Evolutionary conservation across 2,888 invertebrate genomes (phyloP).

Genomic region (Lampropteryx suffumata): DNA sequence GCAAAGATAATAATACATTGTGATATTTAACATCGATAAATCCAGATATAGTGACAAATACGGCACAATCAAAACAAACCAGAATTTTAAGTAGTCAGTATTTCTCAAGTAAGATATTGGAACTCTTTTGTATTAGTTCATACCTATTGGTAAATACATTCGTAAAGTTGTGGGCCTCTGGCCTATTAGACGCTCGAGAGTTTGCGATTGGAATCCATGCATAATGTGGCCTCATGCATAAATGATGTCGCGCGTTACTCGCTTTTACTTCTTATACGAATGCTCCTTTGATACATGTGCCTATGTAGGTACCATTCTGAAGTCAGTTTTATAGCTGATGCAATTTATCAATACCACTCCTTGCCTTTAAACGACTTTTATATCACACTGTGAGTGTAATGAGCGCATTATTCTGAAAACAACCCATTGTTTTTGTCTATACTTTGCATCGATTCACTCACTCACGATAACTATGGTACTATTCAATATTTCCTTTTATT

Average conservation of each 20-base stretch:
- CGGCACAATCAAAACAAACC: constrained; percentile 15
- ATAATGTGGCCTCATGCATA: constrained; percentile 74
- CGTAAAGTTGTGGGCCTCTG: constrained; percentile 41
- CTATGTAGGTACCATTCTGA: constrained; percentile 41
- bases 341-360: constrained; percentile 43
- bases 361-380: constrained; percentile 34
- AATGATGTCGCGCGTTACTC: constrained; percentile 63
- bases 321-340: constrained; percentile 42
- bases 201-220: constrained; percentile 66
- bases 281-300: constrained; percentile 42
- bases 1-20: constrained; percentile 3
- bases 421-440: constrained; percentile 30
- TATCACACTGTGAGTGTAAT: constrained; percentile 21
- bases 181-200: constrained; percentile 56
- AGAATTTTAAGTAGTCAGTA: constrained; percentile 26
- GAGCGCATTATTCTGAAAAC: constrained; percentile 14
- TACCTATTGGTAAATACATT: constrained; percentile 5
- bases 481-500: not conserved
- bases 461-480: not conserved
- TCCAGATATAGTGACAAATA: too few relatives aligned
- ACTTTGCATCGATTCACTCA: constrained; percentile 5
- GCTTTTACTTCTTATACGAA: constrained; percentile 56
- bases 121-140: constrained; percentile 39
- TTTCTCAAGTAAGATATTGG: constrained; percentile 38
- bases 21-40: constrained; percentile 19